Evolutionary conservation across 2,113 vertebrate species (phyloP), one percentile per base, ranked within the genome.

Genomic region (Isichthys henryi): DNA sequence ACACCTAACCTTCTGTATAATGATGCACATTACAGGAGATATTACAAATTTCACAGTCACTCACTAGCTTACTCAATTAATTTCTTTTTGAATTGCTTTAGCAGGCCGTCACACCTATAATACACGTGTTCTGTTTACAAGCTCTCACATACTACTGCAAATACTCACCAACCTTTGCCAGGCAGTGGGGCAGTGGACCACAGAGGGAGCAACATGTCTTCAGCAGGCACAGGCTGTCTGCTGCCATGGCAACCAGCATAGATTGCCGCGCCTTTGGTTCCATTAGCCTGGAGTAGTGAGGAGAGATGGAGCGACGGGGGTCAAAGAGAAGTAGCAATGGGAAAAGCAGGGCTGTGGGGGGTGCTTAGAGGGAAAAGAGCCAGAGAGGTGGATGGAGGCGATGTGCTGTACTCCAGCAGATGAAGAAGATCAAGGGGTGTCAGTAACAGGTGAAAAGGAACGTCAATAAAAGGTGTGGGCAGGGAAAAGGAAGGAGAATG

Each of bases 221-320:
- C 94, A 95, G 94, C 96, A 95, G 97, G 97, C 97, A 94, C 96
- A 95, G 96, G 95, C 97, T 94, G 96, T 98, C 97, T 98, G 97
- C 96, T 97, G 96, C 96, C 96, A 97, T 97, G 96, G 97, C 96
- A 97, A 97, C 97, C 93, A 90, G 93, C 94, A 95, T 95, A 95
- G 96, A 97, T 98, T 97, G 96, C 96, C 96, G 96, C 96, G 96
- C 96, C 96, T 96, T 96, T 94, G 91, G 95, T 93, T 89, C 92
- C 93, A 94, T 95, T 94, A 93, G 91, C 93, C 91, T 90, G 91
- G 90, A 77, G 48, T 15, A 70, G 88, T 27, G 74, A 66, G 88
- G 83, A 83, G 84, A 84, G 77, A 74, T 39, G 35, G 85, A 88
- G 80, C 43, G 83, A 70, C 84, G 19, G 58, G 39, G 89, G 46